Conservation (phyloP, 92 coral and sea anemone genomes). For the Actinostola sp. region DNA sequence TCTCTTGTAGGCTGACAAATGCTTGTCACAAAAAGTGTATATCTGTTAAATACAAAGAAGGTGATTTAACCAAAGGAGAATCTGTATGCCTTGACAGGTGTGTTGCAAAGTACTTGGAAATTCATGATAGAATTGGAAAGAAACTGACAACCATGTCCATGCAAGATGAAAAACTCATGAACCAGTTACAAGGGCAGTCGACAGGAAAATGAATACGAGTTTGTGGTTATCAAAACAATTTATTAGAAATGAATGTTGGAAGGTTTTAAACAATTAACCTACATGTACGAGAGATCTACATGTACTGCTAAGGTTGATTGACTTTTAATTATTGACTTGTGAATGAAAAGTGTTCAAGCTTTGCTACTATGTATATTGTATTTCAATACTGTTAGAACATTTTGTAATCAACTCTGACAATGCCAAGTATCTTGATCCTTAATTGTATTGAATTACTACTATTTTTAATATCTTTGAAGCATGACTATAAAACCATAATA, state of each 20-base stretch:
- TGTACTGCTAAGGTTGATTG: too few relatives aligned
- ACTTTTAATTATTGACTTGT: too few relatives aligned
- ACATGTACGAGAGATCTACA: too few relatives aligned
- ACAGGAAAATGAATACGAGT: conserved; percentile 17
- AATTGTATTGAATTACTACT: too few relatives aligned
- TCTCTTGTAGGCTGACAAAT: conserved; percentile 70
- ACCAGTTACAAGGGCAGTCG: conserved; percentile 91
- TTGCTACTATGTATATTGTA: too few relatives aligned
- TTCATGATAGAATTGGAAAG: conserved; percentile 97
- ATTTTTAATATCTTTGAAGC: too few relatives aligned
- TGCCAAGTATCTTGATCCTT: too few relatives aligned
- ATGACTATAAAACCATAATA: too few relatives aligned
- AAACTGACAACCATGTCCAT: conserved; percentile 95
- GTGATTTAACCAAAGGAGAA: conserved; percentile 96
- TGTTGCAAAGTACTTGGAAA: conserved; percentile 97
- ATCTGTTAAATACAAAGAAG: conserved; percentile 96
- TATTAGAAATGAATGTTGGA: conserved; percentile 4
- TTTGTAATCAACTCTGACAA: too few relatives aligned
- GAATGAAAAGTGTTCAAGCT: too few relatives aligned
- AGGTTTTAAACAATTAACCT: too few relatives aligned
- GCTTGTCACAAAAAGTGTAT: conserved; percentile 99
- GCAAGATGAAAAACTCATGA: conserved; percentile 97
- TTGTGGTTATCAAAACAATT: neutral
- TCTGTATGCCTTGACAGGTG: conserved; percentile 98
- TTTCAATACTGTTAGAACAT: too few relatives aligned